These are phyloP conservation scores for Spilosoma lubricipeda DNA, from an alignment of 2,888 invertebrate species.

Conservation along the genomic window DNA sequence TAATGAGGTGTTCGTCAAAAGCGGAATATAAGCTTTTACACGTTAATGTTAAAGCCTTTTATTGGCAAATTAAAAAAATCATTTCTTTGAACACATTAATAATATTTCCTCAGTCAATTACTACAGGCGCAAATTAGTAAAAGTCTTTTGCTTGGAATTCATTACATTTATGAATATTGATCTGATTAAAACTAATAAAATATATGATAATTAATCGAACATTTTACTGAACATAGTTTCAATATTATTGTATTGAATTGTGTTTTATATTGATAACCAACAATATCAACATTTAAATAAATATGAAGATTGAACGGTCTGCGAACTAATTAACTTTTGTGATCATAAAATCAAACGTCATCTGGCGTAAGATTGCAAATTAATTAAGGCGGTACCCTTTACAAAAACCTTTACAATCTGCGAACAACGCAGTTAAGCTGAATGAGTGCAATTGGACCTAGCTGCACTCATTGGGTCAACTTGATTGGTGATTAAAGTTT, in stretches of 20 bases:
- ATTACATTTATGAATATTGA: background rate
- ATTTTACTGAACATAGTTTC: background rate
- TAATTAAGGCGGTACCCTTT: constrained; percentile 68
- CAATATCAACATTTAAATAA: constrained; percentile 44
- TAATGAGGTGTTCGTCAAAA: constrained; percentile 41
- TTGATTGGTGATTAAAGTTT: constrained; percentile 45
- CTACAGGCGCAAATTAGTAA: background rate
- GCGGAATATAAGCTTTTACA: constrained; percentile 21
- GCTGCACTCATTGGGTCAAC: constrained; percentile 18
- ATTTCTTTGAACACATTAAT: constrained; percentile 25
- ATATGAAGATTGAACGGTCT: constrained; percentile 51
- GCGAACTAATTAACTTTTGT: constrained; percentile 48
- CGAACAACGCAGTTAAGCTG: constrained; percentile 59
- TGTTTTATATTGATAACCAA: constrained; percentile 17
- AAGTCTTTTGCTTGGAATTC: background rate
- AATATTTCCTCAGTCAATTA: constrained; percentile 21
- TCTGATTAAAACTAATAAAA: background rate
- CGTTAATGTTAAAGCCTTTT: constrained; percentile 25
- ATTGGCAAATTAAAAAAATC: constrained; percentile 22
- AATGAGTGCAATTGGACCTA: constrained; percentile 28
- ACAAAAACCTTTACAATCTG: constrained; percentile 68
- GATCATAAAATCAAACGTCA: constrained; percentile 56
- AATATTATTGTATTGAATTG: constrained; percentile 22
- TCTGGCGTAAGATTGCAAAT: constrained; percentile 57
- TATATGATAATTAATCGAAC: background rate